Conservation (phyloP, 2,797 vertebrate genomes). For the Gallinago solitaria region DNA sequence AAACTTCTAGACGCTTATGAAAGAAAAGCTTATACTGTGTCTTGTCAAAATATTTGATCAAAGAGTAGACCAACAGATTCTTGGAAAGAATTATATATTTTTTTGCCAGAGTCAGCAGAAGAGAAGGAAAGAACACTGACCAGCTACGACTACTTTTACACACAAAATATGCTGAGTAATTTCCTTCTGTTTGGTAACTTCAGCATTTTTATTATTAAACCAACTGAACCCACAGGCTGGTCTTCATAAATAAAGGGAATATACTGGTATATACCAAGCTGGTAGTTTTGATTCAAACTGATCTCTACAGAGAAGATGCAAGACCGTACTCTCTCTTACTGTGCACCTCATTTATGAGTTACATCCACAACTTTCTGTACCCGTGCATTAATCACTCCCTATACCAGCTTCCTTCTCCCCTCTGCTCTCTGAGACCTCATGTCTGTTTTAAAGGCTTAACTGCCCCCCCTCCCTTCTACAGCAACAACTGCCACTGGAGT, state of each 20-base stretch:
- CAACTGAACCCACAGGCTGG: neutral
- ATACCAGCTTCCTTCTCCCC: neutral
- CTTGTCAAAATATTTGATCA: slow-evolving; percentile 27
- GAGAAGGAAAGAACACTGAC: slow-evolving; percentile 32
- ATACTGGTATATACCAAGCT: neutral
- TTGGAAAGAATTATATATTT: slow-evolving; percentile 4
- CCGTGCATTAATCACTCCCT: neutral
- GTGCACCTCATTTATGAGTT: neutral
- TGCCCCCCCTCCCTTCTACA: neutral
- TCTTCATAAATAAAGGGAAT: neutral
- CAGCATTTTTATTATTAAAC: slow-evolving; percentile 57
- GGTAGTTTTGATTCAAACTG: neutral
- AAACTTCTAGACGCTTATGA: neutral
- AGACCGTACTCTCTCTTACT: neutral
- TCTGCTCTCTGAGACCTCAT: neutral
- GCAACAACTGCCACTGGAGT: neutral
- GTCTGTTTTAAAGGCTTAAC: neutral
- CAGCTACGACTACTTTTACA: neutral
- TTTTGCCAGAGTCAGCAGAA: slow-evolving; percentile 44
- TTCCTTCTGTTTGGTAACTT: slow-evolving; percentile 41
- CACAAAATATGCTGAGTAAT: slow-evolving; percentile 47
- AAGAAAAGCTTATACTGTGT: neutral
- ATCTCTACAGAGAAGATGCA: neutral
- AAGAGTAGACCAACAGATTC: neutral
- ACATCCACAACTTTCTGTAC: neutral